Base-by-base conservation (phyloP, 1,140 invertebrate genomes). In the Gonatopus flavifemur region DNA sequence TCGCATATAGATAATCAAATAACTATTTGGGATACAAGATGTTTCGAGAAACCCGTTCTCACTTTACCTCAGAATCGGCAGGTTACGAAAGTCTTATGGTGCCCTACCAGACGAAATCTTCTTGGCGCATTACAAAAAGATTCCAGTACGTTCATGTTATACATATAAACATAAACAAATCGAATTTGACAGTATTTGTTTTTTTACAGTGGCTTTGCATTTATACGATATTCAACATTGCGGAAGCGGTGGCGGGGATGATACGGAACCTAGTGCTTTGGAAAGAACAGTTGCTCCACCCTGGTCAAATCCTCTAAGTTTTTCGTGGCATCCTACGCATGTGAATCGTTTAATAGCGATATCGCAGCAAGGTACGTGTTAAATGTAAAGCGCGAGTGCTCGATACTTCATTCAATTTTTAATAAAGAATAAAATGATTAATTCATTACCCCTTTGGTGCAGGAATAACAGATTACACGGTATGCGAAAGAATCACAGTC, bases 1-100 rank as follows among this genome's bases (percentile, higher is more conserved):
- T 93, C 92, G 25, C 91, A 85, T 70, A 80, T 86, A 38, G 94
- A 97, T 35, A 88, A 85, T 66, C 82, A 86, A 58, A 87, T 93
- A 36, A 85, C 82, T 36, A 82, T 96, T 35, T 96, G 93, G 94
- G 94, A 97, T 76, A 83, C 87, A 22, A 77, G 93, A 41, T 88
- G 86, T 62, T 91, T 96, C 69, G 90, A 94, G 57, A 90, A 91
- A 67, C 91, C 92, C 8, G 81, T 96, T 39, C 77, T 90, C 10
- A 83, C 85, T 24, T 76, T 92, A 38, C 81, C 82, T 44, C 89
- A 91, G 58, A 77, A 75, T 15, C 86, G 87, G 61, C 83, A 83
- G 50, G 81, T 94, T 36, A 77, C 82, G 12, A 90, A 92, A 76
- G 83, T 94, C 22, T 76, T 82, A 36, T 96, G 93, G 93, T 94